Base-by-base conservation (phyloP, 2,888 invertebrate genomes). In the Podotricha telesiphe region DNA sequence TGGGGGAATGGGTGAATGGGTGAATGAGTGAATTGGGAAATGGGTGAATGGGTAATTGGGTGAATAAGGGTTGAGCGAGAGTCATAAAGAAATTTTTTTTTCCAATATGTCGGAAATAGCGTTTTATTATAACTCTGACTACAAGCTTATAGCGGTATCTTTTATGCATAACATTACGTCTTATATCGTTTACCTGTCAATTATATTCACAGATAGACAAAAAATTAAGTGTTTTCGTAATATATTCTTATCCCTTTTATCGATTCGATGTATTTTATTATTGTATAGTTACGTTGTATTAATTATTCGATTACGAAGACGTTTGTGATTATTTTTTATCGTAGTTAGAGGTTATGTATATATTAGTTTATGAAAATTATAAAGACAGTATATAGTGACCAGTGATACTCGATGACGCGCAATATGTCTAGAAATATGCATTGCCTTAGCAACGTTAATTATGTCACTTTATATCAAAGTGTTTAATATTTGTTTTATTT, bases 291-390 rank as follows among this genome's bases (percentile, higher is more conserved):
- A 28, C 53, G 1, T 28, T n/a, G 28, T n/a, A 55, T 2, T 42
- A 13, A 13, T 13, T 42, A 13, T 2, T 34, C 53, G 34, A 55
- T 55, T 55, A 55, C 34, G 34, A 17, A 17, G 53, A 13, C 28
- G 34, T 53, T 53, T 53, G 53, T 17, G 17, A 17, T 53, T 53
- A n/a, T 53, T 53, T n/a, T 17, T 53, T 53, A 53, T 53, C 53
- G 2, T 13, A n/a, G n/a, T 34, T 34, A 34, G 53, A 34, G n/a
- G 34, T 53, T 28, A 2, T 53, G n/a, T 28, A 6, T 28, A 15
- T 53, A 15, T 51, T 7, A 6, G 13, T 50, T 51, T 22, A 51
- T 15, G 15, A 2, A 22, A 53, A n/a, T 28, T 42, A 28, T 51
- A 20, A 6, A 15, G 22, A n/a, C 8, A 22, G n/a, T 53, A 4